Evolutionary conservation across 2,113 vertebrate species (phyloP).

Genomic region (Stegostoma tigrinum): DNA sequence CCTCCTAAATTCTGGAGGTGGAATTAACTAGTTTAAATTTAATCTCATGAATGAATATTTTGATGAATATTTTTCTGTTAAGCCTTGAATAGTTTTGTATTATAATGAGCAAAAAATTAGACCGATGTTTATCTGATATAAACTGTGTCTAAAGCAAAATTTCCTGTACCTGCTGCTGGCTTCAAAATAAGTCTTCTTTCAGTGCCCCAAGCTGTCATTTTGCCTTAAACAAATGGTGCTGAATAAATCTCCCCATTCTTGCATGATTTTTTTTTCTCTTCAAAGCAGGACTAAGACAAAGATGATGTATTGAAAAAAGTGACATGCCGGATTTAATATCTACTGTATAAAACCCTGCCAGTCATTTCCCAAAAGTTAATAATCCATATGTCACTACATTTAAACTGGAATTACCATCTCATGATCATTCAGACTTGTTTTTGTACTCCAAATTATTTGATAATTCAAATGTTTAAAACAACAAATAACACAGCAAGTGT

Average conservation of each 20-base stretch:
- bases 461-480: neutral
- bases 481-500: neutral
- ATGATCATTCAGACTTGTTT: neutral
- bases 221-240: neutral
- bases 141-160: neutral
- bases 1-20: no score
- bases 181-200: neutral
- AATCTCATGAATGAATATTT: neutral
- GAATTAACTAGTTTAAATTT: neutral
- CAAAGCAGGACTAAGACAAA: neutral
- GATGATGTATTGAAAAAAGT: neutral
- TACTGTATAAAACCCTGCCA: neutral
- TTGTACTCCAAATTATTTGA: neutral
- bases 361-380: neutral
- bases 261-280: neutral
- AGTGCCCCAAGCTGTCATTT: neutral
- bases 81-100: neutral
- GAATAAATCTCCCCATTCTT: constrained; percentile 12
- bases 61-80: neutral
- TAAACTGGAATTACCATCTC: neutral
- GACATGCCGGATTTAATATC: neutral
- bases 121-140: neutral
- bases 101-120: neutral
- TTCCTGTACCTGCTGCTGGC: neutral
- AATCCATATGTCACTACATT: neutral